Conservation (phyloP, 2,888 invertebrate genomes). For the Poecilobothrus nobilitatus region DNA sequence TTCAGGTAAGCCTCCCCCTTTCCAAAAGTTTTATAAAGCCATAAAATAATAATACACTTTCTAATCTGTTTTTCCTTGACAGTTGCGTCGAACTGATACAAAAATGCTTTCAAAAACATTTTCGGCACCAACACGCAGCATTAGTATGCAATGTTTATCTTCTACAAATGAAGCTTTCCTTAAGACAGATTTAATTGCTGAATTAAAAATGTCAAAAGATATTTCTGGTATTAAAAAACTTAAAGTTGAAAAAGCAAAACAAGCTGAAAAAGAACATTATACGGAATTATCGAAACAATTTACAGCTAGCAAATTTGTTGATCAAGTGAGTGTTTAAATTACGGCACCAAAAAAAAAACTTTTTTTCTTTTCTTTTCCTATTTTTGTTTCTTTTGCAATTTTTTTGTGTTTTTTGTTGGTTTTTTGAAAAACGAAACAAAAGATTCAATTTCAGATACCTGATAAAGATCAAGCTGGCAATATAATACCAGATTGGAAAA, state of each 20-base stretch:
- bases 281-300: constrained; percentile 78
- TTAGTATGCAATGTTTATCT: constrained; percentile 65
- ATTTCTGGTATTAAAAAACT: constrained; percentile 88
- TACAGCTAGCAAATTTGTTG: constrained; percentile 77
- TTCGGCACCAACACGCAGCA: constrained; percentile 71
- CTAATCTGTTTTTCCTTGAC: background rate
- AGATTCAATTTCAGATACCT: constrained; percentile 61
- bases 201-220: constrained; percentile 84
- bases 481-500: constrained; percentile 87
- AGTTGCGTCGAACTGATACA: constrained; percentile 61
- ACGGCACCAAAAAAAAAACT: background rate
- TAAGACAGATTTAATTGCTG: constrained; percentile 83
- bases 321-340: constrained; percentile 62
- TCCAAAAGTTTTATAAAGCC: background rate
- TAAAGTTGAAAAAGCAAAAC: constrained; percentile 80
- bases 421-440: constrained; percentile 21
- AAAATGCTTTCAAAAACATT: constrained; percentile 71
- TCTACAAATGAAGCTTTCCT: constrained; percentile 60
- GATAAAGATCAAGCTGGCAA: constrained; percentile 82
- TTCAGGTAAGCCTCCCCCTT: constrained; percentile 48
- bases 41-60: background rate
- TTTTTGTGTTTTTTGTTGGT: constrained; percentile 26
- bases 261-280: constrained; percentile 72
- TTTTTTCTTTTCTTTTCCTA: constrained; percentile 25
- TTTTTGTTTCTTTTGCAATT: constrained; percentile 17